These are phyloP conservation scores for Emmelina monodactyla DNA, from an alignment of 2,888 invertebrate species.

Conservation along the genomic window DNA sequence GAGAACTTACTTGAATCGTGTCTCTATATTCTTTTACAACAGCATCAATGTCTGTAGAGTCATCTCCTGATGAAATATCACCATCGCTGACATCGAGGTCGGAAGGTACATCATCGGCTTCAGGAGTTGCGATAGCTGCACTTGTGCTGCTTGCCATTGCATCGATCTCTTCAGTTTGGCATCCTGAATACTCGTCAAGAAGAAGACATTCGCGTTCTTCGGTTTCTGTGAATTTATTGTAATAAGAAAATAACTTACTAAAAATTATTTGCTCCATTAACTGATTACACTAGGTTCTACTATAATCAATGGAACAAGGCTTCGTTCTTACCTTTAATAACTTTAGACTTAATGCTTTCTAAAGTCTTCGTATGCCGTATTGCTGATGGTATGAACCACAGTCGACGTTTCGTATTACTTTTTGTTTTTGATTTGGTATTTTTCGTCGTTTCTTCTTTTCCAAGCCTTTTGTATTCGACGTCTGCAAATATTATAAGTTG, in stretches of 20 bases:
- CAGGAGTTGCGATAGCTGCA: constrained; percentile 28
- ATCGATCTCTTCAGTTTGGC: constrained; percentile 40
- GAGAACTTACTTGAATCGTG: constrained; percentile 65
- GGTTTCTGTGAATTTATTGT: constrained; percentile 30
- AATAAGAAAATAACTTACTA: no score
- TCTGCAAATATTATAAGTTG: constrained; percentile 32
- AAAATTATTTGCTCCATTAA: no score
- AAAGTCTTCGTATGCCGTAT: constrained; percentile 57
- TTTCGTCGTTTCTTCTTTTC: constrained; percentile 33
- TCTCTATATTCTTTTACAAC: constrained; percentile 80
- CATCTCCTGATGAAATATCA: constrained; percentile 67
- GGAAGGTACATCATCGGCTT: constrained; percentile 40
- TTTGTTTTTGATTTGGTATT: constrained; percentile 31
- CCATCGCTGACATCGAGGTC: constrained; percentile 60
- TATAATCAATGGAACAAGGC: no score
- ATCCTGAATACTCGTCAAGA: constrained; percentile 62
- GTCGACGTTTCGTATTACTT: no score
- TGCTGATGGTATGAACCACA: constrained; percentile 62
- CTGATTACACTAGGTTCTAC: no score
- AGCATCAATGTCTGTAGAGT: constrained; percentile 79
- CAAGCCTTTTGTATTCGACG: constrained; percentile 56
- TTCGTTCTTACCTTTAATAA: constrained; percentile 40
- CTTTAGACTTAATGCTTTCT: constrained; percentile 57
- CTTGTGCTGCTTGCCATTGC: constrained; percentile 36
- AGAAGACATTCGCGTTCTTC: constrained; percentile 69